Base-by-base conservation (phyloP, 2,888 invertebrate genomes). In the Congeria kusceri region DNA sequence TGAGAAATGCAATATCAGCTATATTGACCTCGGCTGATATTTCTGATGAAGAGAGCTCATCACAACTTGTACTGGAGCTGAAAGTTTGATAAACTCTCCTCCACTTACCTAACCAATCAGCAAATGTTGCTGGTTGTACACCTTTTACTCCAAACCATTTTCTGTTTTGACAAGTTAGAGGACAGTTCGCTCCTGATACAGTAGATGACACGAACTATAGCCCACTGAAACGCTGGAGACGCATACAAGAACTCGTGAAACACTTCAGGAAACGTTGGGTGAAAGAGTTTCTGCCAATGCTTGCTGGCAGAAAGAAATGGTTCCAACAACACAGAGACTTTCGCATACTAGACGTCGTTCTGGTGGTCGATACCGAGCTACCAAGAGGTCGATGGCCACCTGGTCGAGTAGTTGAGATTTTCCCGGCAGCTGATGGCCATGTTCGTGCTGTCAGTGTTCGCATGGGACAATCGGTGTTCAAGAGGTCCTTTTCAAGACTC, bases 301-400 rank as follows among this genome's bases (percentile, higher is more conserved):
- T 65, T n/a, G 49, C 61, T 56, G 13, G n/a, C 13, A 53, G 84
- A 49, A 44, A 29, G 11, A 82, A 77, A 47, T 85, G 80, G 80
- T 46, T 25, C 13, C 29, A 53, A 9, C 53, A 39, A 39, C 18
- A 56, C 7, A 18, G 58, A 25, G 77, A 85, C 49, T 57, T 84
- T 18, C 7, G 44, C 47, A 53, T 49, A 7, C 74, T 69, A 11
- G 86, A 82, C 61, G 39, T 80, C 7, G 82, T 86, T 13, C 32
- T 83, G 3, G 80, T 79, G 0, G 28, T 84, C 0, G 64, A 70
- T 46, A 56, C 66, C 15, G 72, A 81, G 20, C 23, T 53, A 11
- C 67, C 74, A 0, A 44, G 77, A 28, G 77, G 76, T 44, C 71
- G 73, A n/a, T 86, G 84, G 80, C 64, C 69, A 0, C 27, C 82